Conservation (phyloP, 2,113 vertebrate genomes). For the Cynocephalus volans region DNA sequence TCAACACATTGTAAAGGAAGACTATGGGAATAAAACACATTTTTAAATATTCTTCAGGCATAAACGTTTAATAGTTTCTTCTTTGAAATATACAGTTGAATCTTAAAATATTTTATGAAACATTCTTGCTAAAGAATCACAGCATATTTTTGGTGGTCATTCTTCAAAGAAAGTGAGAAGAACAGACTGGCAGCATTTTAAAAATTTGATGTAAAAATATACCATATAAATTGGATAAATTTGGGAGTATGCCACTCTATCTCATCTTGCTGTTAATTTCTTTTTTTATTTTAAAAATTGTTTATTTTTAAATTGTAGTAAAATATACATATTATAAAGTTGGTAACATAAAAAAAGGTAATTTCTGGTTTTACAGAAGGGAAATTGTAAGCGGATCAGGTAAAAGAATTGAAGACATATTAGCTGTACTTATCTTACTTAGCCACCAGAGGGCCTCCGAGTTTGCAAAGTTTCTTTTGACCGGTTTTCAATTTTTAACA, state of each 20-base stretch:
- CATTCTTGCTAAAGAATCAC: background rate
- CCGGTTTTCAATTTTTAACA: background rate
- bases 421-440: slow-evolving; percentile 45
- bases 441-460: slow-evolving; percentile 87
- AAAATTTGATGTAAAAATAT: background rate
- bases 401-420: background rate
- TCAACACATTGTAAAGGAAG: background rate
- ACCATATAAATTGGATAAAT: background rate
- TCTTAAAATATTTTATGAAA: background rate
- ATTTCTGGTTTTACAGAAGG: background rate
- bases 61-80: background rate
- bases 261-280: background rate
- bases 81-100: background rate
- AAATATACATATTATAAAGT: no score
- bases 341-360: no score
- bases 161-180: background rate
- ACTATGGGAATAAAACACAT: background rate
- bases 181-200: background rate
- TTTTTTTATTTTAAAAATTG: background rate
- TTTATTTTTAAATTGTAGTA: no score
- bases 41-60: background rate
- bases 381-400: background rate
- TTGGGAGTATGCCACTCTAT: background rate
- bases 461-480: slow-evolving; percentile 62
- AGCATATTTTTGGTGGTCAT: background rate